These are phyloP conservation scores for Odontocerum albicorne DNA, from an alignment of 2,888 invertebrate species.

Conservation along the genomic window DNA sequence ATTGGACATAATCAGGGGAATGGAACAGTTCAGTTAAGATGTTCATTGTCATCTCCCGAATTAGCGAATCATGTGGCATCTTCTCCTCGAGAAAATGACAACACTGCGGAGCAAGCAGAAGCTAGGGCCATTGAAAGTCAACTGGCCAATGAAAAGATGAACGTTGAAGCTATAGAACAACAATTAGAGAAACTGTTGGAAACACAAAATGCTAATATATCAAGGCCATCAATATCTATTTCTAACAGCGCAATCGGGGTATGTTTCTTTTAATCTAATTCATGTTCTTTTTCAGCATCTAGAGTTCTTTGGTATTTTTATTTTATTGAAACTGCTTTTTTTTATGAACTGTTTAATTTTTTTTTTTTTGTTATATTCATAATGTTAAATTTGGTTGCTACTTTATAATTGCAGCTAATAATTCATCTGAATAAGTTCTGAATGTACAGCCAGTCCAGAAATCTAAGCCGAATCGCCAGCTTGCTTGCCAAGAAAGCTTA, in stretches of 20 bases:
- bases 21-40: constrained; percentile 12
- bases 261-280: constrained; percentile 2
- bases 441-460: too few species aligned
- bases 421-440: too few species aligned
- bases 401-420: too few species aligned
- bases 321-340: neutral
- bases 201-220: neutral
- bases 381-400: too few species aligned
- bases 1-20: constrained; percentile 1
- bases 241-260: constrained; percentile 55
- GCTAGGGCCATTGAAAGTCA: constrained; percentile 9
- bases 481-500: too few species aligned
- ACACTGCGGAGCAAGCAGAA: neutral
- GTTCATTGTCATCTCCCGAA: constrained; percentile 34
- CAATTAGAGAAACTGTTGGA: constrained; percentile 35
- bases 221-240: constrained; percentile 43
- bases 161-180: constrained; percentile 23
- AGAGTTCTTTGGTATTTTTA: too few species aligned
- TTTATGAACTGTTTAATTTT: neutral
- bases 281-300: neutral
- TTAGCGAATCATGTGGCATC: constrained; percentile 37
- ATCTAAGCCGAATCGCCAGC: too few species aligned
- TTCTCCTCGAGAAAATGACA: constrained; percentile 3
- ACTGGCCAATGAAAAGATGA: constrained; percentile 31
- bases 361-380: neutral